A percentile compares a stretch with the other conserved stretches of the same genome.
Conservation (phyloP, 2,797 vertebrate genomes). For the Micrastur ruficollis region DNA sequence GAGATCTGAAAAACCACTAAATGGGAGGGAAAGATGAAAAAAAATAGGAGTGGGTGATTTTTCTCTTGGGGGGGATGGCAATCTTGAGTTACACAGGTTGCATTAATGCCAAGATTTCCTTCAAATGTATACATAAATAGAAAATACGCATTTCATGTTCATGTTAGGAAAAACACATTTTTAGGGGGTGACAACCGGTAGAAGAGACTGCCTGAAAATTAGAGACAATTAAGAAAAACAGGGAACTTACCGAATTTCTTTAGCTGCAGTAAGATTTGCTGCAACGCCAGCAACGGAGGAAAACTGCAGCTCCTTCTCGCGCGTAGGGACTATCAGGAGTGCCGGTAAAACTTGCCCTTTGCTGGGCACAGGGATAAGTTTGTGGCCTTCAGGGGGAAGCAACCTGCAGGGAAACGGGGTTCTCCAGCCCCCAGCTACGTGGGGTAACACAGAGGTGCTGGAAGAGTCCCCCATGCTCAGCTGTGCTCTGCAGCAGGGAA, state of each 20-base stretch:
- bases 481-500: not conserved
- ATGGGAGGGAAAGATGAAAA: not conserved
- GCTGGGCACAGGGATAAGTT: too few species aligned
- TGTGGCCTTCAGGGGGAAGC: not conserved
- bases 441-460: not conserved
- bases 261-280: not conserved
- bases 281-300: not conserved
- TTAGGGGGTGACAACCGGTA: not conserved
- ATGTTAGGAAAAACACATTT: not conserved
- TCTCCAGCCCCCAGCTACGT: not conserved
- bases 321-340: not conserved
- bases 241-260: not conserved
- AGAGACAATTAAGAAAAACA: not conserved
- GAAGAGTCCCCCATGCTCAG: not conserved
- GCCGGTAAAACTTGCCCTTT: not conserved
- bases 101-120: not conserved
- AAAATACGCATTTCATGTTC: not conserved
- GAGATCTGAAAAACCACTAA: not conserved
- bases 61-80: not conserved
- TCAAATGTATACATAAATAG: not conserved
- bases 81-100: not conserved
- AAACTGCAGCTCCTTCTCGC: not conserved
- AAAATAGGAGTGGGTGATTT: not conserved
- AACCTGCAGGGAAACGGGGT: not conserved
- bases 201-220: not conserved